Base-by-base conservation (phyloP, 2,113 vertebrate genomes). In the Notothenia rossii region DNA sequence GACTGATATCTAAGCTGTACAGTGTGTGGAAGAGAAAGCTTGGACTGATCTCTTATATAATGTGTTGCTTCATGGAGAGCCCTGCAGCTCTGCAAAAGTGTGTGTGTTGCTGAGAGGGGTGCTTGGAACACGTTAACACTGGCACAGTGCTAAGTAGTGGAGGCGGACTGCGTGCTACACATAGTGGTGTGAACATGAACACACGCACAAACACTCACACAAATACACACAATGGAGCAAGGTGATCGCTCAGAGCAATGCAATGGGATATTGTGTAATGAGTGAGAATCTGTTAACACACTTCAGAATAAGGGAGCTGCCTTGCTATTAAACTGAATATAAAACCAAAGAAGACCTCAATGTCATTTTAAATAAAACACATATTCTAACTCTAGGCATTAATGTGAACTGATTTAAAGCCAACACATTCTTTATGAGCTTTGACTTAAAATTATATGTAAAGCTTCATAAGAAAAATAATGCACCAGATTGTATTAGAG, bases 11-110 rank as follows among this genome's bases (percentile, higher is more conserved):
- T 72, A 63, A 70, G 70, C 78, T 84, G 65, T 45, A 55, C 56
- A 71, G 72, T 48, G 76, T 58, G 83, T 66, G 64, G 25, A 69
- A 49, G 56, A 75, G 45, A 83, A 61, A 51, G 63, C 87, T 63
- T 79, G 82, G 45, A 71, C 72, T 77, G 85, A 87, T 75, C 87
- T 69, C 83, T 95, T 94, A 94, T 83, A 91, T 95, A 93, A 95
- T 22, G 76, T 75, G 60, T 54, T 81, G 81, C 66, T 86, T 84
- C 74, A 66, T 81, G 63, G 77, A 90, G 85, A 86, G 85, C 76
- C 81, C 83, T 86, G 74, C 72, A 81, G 81, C 76, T 85, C 64
- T 53, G 18, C n/a, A 49, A 58, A 29, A 40, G 76, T 67, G 56
- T 59, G 49, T 67, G 72, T 77, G 73, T 72, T 50, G 74, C 46